Evolutionary conservation across 2,888 invertebrate genomes (phyloP).

Genomic region (Tinea semifulvella): DNA sequence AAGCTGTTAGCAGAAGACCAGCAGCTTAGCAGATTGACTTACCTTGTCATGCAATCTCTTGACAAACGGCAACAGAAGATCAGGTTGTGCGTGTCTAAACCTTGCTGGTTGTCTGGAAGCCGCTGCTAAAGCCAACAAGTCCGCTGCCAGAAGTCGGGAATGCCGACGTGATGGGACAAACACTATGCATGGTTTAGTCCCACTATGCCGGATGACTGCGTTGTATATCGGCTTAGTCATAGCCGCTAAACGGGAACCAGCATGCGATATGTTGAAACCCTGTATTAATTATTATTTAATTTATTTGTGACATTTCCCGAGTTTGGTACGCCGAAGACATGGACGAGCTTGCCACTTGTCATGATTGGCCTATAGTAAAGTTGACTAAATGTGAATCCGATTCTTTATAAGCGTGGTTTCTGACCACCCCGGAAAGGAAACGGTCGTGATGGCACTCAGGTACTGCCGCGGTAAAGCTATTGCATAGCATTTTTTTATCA

Average conservation of each 20-base stretch:
- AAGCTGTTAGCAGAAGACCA: too few species aligned
- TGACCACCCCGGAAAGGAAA: too few species aligned
- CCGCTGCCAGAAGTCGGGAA: slow-evolving; percentile 91
- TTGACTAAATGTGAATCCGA: too few species aligned
- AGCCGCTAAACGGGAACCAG: slow-evolving; percentile 92
- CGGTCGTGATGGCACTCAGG: too few species aligned
- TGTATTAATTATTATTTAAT: too few species aligned
- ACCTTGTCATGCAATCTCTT: slow-evolving; percentile 89
- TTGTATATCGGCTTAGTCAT: slow-evolving; percentile 99
- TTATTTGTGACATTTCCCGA: too few species aligned
- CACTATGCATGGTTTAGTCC: slow-evolving; percentile 85
- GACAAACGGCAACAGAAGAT: slow-evolving; percentile 89
- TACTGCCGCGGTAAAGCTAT: too few species aligned
- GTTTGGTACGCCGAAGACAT: too few species aligned
- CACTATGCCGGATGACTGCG: slow-evolving; percentile 84
- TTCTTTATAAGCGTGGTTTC: too few species aligned
- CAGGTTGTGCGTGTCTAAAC: slow-evolving; percentile 89
- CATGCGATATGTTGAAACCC: slow-evolving; percentile 98
- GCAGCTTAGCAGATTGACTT: slow-evolving; percentile 15
- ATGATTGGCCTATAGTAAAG: too few species aligned
- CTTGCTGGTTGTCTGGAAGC: slow-evolving; percentile 86
- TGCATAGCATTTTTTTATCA: too few species aligned
- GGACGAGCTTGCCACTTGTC: too few species aligned
- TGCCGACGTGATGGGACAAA: slow-evolving; percentile 90
- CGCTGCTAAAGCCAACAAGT: slow-evolving; percentile 92